These are phyloP conservation scores for Euschistus heros DNA, from an alignment of 1,140 invertebrate species.

Conservation along the genomic window DNA sequence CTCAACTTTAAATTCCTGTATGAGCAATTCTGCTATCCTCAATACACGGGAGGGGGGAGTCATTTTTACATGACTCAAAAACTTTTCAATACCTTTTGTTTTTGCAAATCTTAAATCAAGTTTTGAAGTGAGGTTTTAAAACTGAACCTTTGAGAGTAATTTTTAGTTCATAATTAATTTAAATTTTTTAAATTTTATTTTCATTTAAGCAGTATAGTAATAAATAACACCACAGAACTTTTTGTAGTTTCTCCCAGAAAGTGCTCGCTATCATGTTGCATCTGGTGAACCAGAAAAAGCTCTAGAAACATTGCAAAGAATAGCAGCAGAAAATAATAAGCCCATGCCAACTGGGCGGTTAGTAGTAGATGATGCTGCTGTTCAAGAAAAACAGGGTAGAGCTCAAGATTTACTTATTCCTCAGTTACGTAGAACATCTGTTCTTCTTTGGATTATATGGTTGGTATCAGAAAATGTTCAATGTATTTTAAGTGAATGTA, in stretches of 20 bases:
- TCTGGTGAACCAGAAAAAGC: constrained; percentile 78
- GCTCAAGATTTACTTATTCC: constrained; percentile 68
- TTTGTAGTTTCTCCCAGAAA: constrained; percentile 84
- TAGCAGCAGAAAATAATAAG: constrained; percentile 77
- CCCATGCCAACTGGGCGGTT: constrained; percentile 78
- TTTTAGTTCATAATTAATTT: too few relatives aligned
- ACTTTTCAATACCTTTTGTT: too few relatives aligned
- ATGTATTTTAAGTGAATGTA: background rate
- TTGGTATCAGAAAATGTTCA: constrained; percentile 35
- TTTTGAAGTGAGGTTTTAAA: too few relatives aligned
- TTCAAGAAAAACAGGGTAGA: constrained; percentile 49
- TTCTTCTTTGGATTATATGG: constrained; percentile 90
- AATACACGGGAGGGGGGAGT: too few relatives aligned
- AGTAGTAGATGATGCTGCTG: constrained; percentile 62
- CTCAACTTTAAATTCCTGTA: too few relatives aligned
- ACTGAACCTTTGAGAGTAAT: too few relatives aligned
- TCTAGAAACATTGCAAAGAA: constrained; percentile 63
- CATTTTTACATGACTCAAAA: too few relatives aligned
- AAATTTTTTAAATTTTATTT: too few relatives aligned
- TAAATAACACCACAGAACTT: background rate
- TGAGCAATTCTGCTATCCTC: too few relatives aligned
- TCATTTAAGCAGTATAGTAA: too few relatives aligned
- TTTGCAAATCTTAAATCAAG: too few relatives aligned
- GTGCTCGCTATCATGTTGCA: constrained; percentile 77
- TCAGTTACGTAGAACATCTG: constrained; percentile 68